Evolutionary conservation across 2,797 vertebrate species (phyloP).

Genomic region (Ctenopoma multispine): DNA sequence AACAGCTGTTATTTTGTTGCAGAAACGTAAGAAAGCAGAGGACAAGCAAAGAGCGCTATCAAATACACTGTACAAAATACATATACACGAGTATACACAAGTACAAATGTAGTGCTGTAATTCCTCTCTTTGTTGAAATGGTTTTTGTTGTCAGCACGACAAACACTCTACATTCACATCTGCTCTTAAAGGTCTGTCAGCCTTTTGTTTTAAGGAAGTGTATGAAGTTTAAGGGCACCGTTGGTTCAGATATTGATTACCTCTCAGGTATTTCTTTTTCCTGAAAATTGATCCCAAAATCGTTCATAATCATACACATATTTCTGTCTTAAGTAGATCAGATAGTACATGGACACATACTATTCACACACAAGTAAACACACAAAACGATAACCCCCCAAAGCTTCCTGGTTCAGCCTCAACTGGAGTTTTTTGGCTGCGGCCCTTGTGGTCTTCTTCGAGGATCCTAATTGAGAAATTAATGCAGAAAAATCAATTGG

Average conservation of each 20-base stretch:
- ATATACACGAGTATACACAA: too few relatives aligned
- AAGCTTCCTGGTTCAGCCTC: slow-evolving; percentile 51
- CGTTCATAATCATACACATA: slow-evolving; percentile 66
- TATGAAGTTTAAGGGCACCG: slow-evolving; percentile 70
- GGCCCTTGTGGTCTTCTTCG: slow-evolving; percentile 69
- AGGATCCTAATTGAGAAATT: slow-evolving; percentile 84
- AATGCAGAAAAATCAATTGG: slow-evolving; percentile 86
- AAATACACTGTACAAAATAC: slow-evolving; percentile 32
- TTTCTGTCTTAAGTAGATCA: slow-evolving; percentile 69
- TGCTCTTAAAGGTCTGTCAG: slow-evolving; percentile 55
- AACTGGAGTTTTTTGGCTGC: slow-evolving; percentile 56
- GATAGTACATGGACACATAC: slow-evolving; percentile 22
- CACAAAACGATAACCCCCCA: slow-evolving; percentile 53
- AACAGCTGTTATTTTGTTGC: slow-evolving; percentile 13
- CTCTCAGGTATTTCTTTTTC: slow-evolving; percentile 72
- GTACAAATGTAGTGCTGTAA: slow-evolving; percentile 29
- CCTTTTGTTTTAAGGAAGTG: slow-evolving; percentile 66
- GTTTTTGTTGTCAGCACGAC: slow-evolving; percentile 63
- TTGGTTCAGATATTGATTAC: slow-evolving; percentile 75
- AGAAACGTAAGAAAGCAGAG: not conserved
- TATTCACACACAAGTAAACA: slow-evolving; percentile 22
- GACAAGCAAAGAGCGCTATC: slow-evolving; percentile 18
- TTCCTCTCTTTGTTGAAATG: slow-evolving; percentile 46
- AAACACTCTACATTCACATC: slow-evolving; percentile 58
- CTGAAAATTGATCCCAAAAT: slow-evolving; percentile 75